These are phyloP conservation scores for Toxotes lorentzi DNA, from an alignment of 2,797 vertebrate genomes.

Conservation along the genomic window DNA sequence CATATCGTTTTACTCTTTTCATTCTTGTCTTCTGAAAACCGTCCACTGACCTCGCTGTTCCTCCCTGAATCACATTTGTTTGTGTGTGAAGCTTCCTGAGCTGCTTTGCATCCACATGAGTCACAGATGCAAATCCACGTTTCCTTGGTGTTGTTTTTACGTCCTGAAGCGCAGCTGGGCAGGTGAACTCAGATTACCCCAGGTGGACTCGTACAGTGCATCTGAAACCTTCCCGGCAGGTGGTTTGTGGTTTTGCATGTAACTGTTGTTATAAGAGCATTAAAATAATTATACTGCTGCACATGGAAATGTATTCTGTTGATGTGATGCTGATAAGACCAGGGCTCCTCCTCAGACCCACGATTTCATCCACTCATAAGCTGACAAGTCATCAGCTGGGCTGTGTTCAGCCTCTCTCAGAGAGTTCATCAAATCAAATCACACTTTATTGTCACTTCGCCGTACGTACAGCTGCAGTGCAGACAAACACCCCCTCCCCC, in stretches of 20 bases:
- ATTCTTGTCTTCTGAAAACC: neutral
- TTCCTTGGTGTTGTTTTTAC: constrained; percentile 7
- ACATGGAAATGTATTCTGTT: too few relatives aligned
- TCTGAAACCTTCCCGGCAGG: neutral
- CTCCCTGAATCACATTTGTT: constrained; percentile 37
- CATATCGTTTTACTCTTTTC: neutral
- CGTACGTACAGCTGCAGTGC: too few relatives aligned
- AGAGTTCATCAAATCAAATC: too few relatives aligned
- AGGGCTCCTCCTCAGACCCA: too few relatives aligned
- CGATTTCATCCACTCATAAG: too few relatives aligned
- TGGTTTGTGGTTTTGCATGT: neutral
- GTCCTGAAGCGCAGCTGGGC: neutral
- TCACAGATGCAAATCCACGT: constrained; percentile 60
- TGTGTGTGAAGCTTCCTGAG: constrained; percentile 22
- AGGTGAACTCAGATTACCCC: constrained; percentile 3
- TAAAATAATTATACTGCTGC: neutral
- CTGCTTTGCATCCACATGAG: constrained; percentile 58
- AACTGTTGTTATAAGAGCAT: too few relatives aligned
- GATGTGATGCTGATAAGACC: too few relatives aligned
- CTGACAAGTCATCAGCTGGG: too few relatives aligned
- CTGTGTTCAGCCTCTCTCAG: too few relatives aligned
- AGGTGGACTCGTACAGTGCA: too few relatives aligned
- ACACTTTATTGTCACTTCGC: too few relatives aligned
- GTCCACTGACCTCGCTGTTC: neutral
- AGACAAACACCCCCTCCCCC: too few relatives aligned